Evolutionary conservation across 1,140 invertebrate genomes (phyloP), one percentile per base, ranked within the genome.

Genomic region (Atopsyche davidsoni): DNA sequence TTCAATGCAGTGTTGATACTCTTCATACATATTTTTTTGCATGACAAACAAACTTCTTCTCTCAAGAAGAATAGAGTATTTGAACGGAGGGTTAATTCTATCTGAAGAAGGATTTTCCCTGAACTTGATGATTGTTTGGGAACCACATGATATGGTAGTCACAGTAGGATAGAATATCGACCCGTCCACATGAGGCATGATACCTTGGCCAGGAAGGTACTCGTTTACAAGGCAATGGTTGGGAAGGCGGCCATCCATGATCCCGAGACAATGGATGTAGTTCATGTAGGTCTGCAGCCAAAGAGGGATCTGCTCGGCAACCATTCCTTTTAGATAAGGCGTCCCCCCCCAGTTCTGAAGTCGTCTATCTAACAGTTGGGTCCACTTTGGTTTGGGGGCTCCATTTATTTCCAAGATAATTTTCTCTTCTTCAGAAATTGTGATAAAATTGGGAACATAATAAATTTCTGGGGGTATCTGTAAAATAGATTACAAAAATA

Each of bases 201-300:
- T 96, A 19, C 92, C 95, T 75, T 98, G 93, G 0, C 89, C 89
- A 16, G 92, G 75, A 56, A 83, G 68, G 77, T 98, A 98, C 72
- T 98, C 96, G 75, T 99, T 99, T 1, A 98, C 84, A 18, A 99
- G 70, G 3, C 98, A 86, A 77, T 98, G 95, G 70, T 98, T 99
- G 11, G 93, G 87, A 59, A 83, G 83, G 56, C 81, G 81, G 2
- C 76, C 76, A 25, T 79, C 77, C 76, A 96, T 96, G 23, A 92
- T 60, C 42, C 82, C 75, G 3, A 93, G 64, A 7, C 70, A 62
- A 52, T 78, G 71, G 28, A 98, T 80, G 73, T 79, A 85, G n/a
- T 87, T 70, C 14, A 90, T 71, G 60, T 85, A 88, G 6, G 60
- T 69, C 54, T 83, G 68, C 2, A 98, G 70, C 93, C 94, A 98